phyloP scores from a whole-genome alignment of 1,140 invertebrate genomes.

The Chlorops oryzae region DNA sequence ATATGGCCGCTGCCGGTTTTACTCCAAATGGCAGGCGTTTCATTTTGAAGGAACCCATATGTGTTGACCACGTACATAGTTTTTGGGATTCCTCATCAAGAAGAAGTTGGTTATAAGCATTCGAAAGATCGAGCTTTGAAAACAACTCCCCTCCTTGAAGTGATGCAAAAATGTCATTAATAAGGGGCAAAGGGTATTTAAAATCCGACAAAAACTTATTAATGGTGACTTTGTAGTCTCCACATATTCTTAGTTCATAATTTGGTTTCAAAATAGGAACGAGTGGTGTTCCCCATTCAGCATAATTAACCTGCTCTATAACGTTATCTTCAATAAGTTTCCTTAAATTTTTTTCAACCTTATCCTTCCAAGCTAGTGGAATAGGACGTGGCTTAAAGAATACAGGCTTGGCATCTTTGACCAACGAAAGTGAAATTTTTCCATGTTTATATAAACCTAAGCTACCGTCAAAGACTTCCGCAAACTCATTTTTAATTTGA shows the following conservation, averaged over 20 bases:
- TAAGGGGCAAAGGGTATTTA: conserved; percentile 31
- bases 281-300: conserved; percentile 27
- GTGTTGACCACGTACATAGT: conserved; percentile 22
- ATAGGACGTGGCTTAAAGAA: conserved; percentile 27
- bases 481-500: conserved; percentile 12
- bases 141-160: conserved; percentile 25
- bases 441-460: conserved; percentile 7
- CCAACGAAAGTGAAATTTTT: conserved; percentile 6
- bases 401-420: conserved; percentile 25
- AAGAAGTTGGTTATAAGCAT: conserved; percentile 41
- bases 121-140: conserved; percentile 42
- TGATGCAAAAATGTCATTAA: conserved; percentile 32
- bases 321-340: conserved; percentile 16
- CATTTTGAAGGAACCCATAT: conserved; percentile 27
- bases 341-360: conserved; percentile 21
- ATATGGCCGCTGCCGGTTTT: conserved; percentile 41
- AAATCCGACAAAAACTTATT: conserved; percentile 39
- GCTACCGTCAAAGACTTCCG: conserved; percentile 2
- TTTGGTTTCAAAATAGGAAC: conserved; percentile 23
- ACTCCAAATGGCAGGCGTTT: conserved; percentile 28
- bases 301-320: conserved; percentile 15
- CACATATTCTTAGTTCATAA: conserved; percentile 33
- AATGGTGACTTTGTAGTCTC: conserved; percentile 46
- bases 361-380: conserved; percentile 22
- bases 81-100: conserved; percentile 25